Base-by-base conservation (phyloP, 2,113 vertebrate species). In the Passer montanus region DNA sequence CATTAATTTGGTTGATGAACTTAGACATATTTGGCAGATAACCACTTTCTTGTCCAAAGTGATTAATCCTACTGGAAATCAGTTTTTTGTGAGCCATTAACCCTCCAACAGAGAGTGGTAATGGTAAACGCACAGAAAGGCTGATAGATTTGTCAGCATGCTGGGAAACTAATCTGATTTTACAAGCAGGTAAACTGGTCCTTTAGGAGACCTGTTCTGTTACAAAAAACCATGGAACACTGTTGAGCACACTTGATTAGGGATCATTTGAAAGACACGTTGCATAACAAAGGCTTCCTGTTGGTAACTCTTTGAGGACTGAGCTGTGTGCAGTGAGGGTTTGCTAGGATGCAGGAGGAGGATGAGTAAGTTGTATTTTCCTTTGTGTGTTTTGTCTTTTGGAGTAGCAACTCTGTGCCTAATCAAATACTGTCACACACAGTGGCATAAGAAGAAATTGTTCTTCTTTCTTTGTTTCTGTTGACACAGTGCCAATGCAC, bases 191-290 rank as follows among this genome's bases (percentile, higher is more conserved):
- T 85, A 41, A 56, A 55, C 37, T 39, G 46, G 28, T 77, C 6
- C 1, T 21, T 87, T 68, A 53, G 18, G 41, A 84, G 59, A 50
- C 43, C 53, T 91, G 10, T 70, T 75, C 26, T 77, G 23, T 46
- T 66, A 49, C 20, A 27, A n/a, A 22, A 24, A 7, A 0, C 11
- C 12, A 12, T 0, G 2, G 15, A 68, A 15, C 23, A 10, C 4
- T 50, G 33, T 26, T 74, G 47, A 80, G 23, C 53, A 37, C 0
- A 1, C 24, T 84, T 70, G 28, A 24, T 81, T 53, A 76, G 55
- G 28, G 30, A 37, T 33, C 11, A 43, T 81, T 55, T 78, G 50
- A 78, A 83, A 67, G 90, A 77, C 33, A 5, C 0, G 1, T 50
- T 82, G 39, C 23, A 0, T 58, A 68, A 67, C 43, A 75, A 64